phyloP scores from a whole-genome alignment of 2,797 vertebrate genomes.

The Acrocephalus scirpaceus region DNA sequence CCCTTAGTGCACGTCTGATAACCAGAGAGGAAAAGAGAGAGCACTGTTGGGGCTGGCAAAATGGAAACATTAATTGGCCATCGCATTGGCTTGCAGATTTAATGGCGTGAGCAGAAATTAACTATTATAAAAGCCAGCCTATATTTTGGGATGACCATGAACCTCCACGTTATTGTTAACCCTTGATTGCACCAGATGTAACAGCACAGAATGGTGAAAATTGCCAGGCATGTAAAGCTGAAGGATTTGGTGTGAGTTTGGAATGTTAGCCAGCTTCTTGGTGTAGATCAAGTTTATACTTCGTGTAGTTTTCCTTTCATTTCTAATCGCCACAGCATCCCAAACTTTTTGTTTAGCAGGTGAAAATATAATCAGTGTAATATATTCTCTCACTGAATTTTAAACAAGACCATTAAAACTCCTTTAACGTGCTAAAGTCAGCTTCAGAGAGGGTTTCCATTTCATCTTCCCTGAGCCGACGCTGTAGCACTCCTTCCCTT shows the following conservation, averaged over 20 bases:
- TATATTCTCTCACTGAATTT: slow-evolving; percentile 82
- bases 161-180: background rate
- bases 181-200: background rate
- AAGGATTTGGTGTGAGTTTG: background rate
- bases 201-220: background rate
- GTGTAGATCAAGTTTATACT: background rate
- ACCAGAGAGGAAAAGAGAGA: background rate
- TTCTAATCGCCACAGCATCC: slow-evolving; percentile 58
- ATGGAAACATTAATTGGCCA: background rate
- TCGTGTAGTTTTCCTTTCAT: slow-evolving; percentile 33
- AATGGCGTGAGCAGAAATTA: background rate
- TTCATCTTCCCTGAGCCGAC: slow-evolving; percentile 83
- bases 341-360: slow-evolving; percentile 75
- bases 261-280: background rate
- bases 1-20: background rate
- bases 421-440: slow-evolving; percentile 80
- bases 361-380: slow-evolving; percentile 78
- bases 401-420: slow-evolving; percentile 85
- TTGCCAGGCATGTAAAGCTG: background rate
- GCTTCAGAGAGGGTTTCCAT: slow-evolving; percentile 84
- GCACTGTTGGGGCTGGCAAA: background rate
- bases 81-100: background rate
- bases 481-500: slow-evolving; percentile 72
- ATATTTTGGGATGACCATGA: background rate
- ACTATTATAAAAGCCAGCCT: background rate